Conservation (phyloP, 2,797 vertebrate genomes). For the Amniataba percoides region DNA sequence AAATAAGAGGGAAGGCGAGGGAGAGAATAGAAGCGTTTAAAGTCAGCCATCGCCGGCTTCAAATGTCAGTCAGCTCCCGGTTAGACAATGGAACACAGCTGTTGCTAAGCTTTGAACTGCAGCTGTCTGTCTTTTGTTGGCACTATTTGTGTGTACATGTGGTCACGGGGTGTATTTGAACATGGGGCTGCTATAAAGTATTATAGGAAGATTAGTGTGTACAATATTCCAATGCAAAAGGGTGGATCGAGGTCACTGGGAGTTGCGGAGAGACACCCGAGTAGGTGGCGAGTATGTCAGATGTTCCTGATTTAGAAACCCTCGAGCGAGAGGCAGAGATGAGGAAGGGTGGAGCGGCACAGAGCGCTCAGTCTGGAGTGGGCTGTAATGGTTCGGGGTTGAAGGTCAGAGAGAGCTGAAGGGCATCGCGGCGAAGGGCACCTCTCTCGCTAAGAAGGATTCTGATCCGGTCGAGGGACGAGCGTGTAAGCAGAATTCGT, state of each 20-base stretch:
- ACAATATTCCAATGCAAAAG: slow-evolving; percentile 54
- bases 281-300: slow-evolving; percentile 67
- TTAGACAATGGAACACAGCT: slow-evolving; percentile 79
- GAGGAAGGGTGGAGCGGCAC: slow-evolving; percentile 40
- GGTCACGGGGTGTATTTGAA: slow-evolving; percentile 58
- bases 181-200: slow-evolving; percentile 47
- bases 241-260: slow-evolving; percentile 70
- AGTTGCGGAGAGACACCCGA: slow-evolving; percentile 66
- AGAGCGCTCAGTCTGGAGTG: slow-evolving; percentile 54
- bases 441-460: slow-evolving; percentile 17
- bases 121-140: slow-evolving; percentile 67
- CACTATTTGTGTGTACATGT: slow-evolving; percentile 54
- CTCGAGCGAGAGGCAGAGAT: slow-evolving; percentile 52
- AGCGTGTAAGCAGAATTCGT: slow-evolving; percentile 38
- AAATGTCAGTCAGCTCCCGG: slow-evolving; percentile 70
- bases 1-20: slow-evolving; percentile 66
- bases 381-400: slow-evolving; percentile 62
- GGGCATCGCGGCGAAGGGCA: slow-evolving; percentile 53
- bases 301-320: slow-evolving; percentile 79
- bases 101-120: slow-evolving; percentile 76
- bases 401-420: slow-evolving; percentile 53
- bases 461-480: slow-evolving; percentile 25
- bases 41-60: slow-evolving; percentile 64
- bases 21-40: slow-evolving; percentile 76
- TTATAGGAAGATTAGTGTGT: slow-evolving; percentile 57